Evolutionary conservation across 1,140 invertebrate genomes (phyloP), one percentile per base, ranked within the genome.

Genomic region (Drosophila ambigua): DNA sequence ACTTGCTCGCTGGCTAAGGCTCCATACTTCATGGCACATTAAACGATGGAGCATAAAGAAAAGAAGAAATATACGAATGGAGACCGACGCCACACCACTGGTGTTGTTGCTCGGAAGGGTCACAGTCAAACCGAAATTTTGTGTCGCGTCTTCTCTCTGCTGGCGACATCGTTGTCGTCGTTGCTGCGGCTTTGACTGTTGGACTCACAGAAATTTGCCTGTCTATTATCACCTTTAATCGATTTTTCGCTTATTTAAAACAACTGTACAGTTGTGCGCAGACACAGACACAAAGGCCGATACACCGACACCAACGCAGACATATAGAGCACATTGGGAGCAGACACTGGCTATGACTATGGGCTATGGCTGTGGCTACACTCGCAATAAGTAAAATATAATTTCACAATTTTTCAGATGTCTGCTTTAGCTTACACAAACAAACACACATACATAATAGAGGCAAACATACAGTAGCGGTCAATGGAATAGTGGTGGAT

Each of bases 171-270:
- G 72, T 50, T 52, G 67, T 57, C 72, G 61, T 48, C 49, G 69
- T 82, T 75, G 79, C 74, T 73, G 57, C 41, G 43, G 44, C 44
- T 69, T 59, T 61, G 65, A 72, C 81, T 67, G 53, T 83, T 87
- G 83, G 82, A 88, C 78, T 75, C 74, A 78, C 75, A 79, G 71
- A 87, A 87, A 82, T 87, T 87, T 76, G 83, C 82, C 82, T 88
- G 83, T 87, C 78, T 87, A 87, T 87, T 87, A 87, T 87, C 82
- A 87, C 82, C 82, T 87, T 87, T 87, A 87, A 87, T 87, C 82
- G 82, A 87, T 87, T 87, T 87, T 88, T 87, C 83, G 82, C 82
- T 88, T 88, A 87, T 87, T 87, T 87, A 88, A 85, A 87, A 87
- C 82, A 88, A 87, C 87, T 75, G 82, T 87, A 87, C 82, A 87